phyloP scores from a whole-genome alignment of 64 coral and sea anemone genomes.

The Anthopleura sola region DNA sequence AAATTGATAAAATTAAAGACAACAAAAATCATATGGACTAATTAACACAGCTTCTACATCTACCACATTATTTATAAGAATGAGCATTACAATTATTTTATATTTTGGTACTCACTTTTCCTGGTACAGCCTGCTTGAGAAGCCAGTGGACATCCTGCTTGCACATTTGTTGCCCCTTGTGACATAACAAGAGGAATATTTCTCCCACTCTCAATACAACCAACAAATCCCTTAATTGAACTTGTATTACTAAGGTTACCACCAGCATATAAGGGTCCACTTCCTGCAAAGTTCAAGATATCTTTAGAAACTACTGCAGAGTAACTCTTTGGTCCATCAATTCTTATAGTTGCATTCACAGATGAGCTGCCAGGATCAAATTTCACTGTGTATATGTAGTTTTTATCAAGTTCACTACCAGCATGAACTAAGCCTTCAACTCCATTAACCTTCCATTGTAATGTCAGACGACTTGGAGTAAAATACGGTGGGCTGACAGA shows the following conservation, averaged over 20 bases:
- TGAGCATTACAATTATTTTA: background rate
- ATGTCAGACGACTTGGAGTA: conserved; percentile 32
- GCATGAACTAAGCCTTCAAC: conserved; percentile 26
- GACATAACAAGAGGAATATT: conserved; percentile 24
- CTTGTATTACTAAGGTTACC: background rate
- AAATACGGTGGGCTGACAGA: conserved; percentile 24
- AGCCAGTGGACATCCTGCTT: conserved; percentile 36
- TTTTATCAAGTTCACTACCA: conserved; percentile 62
- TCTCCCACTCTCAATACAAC: conserved; percentile 65
- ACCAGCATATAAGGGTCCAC: conserved; percentile 45
- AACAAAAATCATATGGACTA: background rate
- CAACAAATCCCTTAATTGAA: conserved; percentile 36
- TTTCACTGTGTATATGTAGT: conserved; percentile 24
- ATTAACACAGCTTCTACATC: conserved; percentile 16
- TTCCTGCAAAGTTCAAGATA: conserved; percentile 27
- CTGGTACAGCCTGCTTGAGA: conserved; percentile 5
- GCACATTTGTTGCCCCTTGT: background rate
- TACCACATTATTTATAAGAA: conserved; percentile 17
- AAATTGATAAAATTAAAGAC: too few relatives aligned
- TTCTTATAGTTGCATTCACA: conserved; percentile 43
- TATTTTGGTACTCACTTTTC: conserved; percentile 16
- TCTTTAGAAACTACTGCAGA: conserved; percentile 30
- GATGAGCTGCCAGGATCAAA: conserved; percentile 38
- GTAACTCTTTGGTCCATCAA: conserved; percentile 1
- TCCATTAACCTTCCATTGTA: conserved; percentile 42